Evolutionary conservation across 53 echinoderm and acorn worm genomes (phyloP).

Genomic region (Hippasteria phrygiana): DNA sequence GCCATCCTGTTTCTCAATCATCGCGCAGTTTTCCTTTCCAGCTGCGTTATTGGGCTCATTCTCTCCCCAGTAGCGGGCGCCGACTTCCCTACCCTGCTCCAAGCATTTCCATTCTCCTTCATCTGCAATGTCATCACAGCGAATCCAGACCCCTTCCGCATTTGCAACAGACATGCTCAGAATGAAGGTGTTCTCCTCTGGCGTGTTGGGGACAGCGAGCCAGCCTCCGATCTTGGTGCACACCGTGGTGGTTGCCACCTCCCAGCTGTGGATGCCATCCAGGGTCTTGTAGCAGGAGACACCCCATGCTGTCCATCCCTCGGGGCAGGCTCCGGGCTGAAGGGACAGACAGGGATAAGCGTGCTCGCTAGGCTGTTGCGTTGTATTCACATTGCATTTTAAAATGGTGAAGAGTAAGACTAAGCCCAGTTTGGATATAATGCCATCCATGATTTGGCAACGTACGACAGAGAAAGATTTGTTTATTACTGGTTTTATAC

Average conservation of each 20-base stretch:
- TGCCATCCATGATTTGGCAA: not conserved
- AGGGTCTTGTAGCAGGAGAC: slow-evolving; percentile 7
- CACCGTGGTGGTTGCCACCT: not conserved
- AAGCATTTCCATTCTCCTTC: not conserved
- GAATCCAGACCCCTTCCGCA: not conserved
- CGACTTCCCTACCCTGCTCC: not conserved
- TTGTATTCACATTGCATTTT: not conserved
- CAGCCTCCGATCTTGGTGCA: not conserved
- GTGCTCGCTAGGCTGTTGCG: not conserved
- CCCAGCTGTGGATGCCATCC: not conserved
- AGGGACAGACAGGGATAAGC: not conserved
- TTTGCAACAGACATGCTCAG: not conserved
- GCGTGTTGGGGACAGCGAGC: not conserved
- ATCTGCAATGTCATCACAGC: not conserved
- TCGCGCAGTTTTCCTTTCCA: not conserved
- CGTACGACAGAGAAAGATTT: no score
- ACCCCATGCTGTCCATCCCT: not conserved
- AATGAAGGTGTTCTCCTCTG: not conserved
- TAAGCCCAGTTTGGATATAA: not conserved
- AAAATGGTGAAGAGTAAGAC: not conserved
- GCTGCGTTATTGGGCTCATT: not conserved
- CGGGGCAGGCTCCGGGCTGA: not conserved
- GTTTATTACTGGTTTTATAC: no score
- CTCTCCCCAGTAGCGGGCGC: not conserved
- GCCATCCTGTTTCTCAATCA: not conserved